Percentiles rank a stretch among this genome's conserved stretches.
Conservation (phyloP, 2,113 vertebrate genomes). For the Python bivittatus region DNA sequence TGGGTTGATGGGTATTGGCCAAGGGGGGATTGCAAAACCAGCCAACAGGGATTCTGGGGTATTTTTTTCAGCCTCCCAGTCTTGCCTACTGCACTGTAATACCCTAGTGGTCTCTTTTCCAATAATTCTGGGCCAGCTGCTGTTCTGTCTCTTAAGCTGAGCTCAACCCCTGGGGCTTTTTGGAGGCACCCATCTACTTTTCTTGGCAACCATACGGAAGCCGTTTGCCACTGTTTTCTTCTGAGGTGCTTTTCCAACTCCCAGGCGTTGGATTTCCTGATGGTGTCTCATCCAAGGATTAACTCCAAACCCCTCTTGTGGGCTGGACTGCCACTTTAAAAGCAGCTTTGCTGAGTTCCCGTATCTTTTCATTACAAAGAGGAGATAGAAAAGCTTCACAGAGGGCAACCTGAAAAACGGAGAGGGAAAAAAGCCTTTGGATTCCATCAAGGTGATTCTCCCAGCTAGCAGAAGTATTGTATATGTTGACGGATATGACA, state of each 20-base stretch:
- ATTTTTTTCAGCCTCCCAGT: no score
- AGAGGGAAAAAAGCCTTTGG: no score
- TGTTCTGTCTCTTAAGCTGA: no score
- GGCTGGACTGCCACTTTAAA: neutral
- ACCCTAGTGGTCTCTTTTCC: no score
- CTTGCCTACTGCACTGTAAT: no score
- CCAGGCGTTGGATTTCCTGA: neutral
- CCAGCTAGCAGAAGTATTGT: neutral
- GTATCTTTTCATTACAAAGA: neutral
- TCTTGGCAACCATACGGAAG: no score
- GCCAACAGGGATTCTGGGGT: no score
- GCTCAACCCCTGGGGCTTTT: no score
- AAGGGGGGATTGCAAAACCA: neutral
- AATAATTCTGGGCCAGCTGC: no score
- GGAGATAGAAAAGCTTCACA: neutral
- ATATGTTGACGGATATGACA: conserved; percentile 8
- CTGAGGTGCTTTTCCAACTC: neutral
- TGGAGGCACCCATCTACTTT: no score
- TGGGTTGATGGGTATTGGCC: neutral
- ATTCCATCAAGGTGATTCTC: no score
- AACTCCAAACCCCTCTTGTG: neutral
- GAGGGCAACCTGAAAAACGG: neutral
- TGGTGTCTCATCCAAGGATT: neutral
- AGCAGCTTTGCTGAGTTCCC: neutral
- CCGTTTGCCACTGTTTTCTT: neutral